phyloP scores from a whole-genome alignment of 1,140 invertebrate genomes.

The Euura lappo region DNA sequence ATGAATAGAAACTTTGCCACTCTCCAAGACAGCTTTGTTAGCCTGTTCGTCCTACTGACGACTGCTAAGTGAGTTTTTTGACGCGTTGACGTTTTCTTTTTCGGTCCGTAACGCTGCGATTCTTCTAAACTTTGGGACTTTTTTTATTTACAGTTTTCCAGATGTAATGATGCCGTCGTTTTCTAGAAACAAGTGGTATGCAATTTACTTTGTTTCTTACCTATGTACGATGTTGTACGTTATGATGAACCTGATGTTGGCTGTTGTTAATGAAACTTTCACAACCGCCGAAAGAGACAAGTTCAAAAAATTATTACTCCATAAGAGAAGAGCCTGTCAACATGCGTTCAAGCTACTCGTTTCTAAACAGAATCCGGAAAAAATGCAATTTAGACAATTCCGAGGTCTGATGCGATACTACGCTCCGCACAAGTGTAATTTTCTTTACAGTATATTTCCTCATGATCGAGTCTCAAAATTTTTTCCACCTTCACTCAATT shows the following conservation, averaged over 20 bases:
- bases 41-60: slow-evolving; percentile 87
- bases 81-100: slow-evolving; percentile 9
- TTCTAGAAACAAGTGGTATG: slow-evolving; percentile 78
- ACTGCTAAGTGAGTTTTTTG: slow-evolving; percentile 83
- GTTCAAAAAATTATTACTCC: slow-evolving; percentile 83
- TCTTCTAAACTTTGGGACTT: slow-evolving; percentile 9
- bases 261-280: slow-evolving; percentile 91
- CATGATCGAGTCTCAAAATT: too few relatives aligned
- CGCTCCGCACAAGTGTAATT: slow-evolving; percentile 73
- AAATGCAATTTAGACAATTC: slow-evolving; percentile 80
- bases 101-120: slow-evolving; percentile 13
- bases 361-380: slow-evolving; percentile 72
- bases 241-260: slow-evolving; percentile 92
- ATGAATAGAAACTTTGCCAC: slow-evolving; percentile 81
- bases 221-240: slow-evolving; percentile 86
- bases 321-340: slow-evolving; percentile 83
- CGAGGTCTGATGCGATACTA: slow-evolving; percentile 82
- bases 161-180: slow-evolving; percentile 95
- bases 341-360: slow-evolving; percentile 82
- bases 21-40: slow-evolving; percentile 84
- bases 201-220: slow-evolving; percentile 88
- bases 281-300: slow-evolving; percentile 88
- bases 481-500: too few relatives aligned
- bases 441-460: too few relatives aligned
- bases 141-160: slow-evolving; percentile 74